Conservation (phyloP, 2,797 vertebrate genomes). For the Argentina silus region DNA sequence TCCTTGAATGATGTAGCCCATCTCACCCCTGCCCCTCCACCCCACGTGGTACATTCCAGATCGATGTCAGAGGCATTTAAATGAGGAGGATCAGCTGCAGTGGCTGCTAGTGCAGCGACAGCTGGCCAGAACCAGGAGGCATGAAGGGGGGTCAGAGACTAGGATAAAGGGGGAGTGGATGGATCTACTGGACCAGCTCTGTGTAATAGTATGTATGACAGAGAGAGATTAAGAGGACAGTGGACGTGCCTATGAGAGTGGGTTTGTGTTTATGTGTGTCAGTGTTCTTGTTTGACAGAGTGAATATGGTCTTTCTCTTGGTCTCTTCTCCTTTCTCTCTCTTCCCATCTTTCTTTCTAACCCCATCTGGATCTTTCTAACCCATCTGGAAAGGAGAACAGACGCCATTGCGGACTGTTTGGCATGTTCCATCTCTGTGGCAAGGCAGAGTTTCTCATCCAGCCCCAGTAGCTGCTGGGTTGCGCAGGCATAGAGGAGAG, state of each 20-base stretch:
- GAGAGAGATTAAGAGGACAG: constrained; percentile 52
- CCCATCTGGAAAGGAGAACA: constrained; percentile 54
- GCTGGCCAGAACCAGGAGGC: constrained; percentile 77
- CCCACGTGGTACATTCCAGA: constrained; percentile 76
- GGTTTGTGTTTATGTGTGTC: constrained; percentile 13
- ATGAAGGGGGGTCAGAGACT: constrained; percentile 61
- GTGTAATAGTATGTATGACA: constrained; percentile 70
- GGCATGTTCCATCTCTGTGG: constrained; percentile 59
- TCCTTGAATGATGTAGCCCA: constrained; percentile 36
- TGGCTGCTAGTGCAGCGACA: constrained; percentile 75
- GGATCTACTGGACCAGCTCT: constrained; percentile 71
- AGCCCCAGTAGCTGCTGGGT: constrained; percentile 55
- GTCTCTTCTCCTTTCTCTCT: constrained; percentile 43
- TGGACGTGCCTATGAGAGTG: constrained; percentile 23
- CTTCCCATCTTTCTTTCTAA: constrained; percentile 32
- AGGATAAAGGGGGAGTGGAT: constrained; percentile 68
- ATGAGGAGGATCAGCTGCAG: constrained; percentile 77
- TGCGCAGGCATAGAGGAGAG: constrained; percentile 57
- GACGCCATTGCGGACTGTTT: constrained; percentile 53
- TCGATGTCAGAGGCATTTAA: constrained; percentile 80
- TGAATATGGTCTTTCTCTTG: constrained; percentile 51
- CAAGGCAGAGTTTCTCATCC: constrained; percentile 44
- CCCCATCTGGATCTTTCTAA: constrained; percentile 21
- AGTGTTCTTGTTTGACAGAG: constrained; percentile 44
- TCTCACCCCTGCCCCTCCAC: constrained; percentile 54